A percentile compares a stretch with the other conserved stretches of the same genome.
phyloP scores from a whole-genome alignment of 2,113 vertebrate genomes.

The Phalacrocorax brasilianus region DNA sequence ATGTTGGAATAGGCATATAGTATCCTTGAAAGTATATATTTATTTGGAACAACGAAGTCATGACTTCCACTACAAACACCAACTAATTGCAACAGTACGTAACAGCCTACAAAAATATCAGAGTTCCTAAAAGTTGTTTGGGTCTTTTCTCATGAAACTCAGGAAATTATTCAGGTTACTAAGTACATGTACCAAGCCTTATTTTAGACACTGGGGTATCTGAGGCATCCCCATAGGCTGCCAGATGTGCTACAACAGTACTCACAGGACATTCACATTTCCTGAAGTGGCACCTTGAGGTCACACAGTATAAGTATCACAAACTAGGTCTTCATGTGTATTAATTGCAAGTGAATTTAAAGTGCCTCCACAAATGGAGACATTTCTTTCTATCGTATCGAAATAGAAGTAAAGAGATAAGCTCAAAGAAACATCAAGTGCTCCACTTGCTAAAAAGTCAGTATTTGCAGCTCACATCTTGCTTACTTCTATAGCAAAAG shows the following conservation, averaged over 20 bases:
- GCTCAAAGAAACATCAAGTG: neutral
- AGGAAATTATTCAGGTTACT: neutral
- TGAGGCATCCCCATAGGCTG: neutral
- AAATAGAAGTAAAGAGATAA: neutral
- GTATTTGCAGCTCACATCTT: neutral
- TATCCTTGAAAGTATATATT: neutral
- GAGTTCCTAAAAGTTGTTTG: neutral
- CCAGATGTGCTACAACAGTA: neutral
- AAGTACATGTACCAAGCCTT: neutral
- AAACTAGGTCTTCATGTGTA: neutral
- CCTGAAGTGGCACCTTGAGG: neutral
- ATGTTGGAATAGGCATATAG: neutral
- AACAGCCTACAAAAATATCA: neutral
- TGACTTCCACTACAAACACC: neutral
- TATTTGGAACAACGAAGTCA: neutral
- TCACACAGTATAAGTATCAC: accelerated
- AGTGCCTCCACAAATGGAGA: neutral
- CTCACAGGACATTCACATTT: neutral
- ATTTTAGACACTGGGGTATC: neutral
- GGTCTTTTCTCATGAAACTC: neutral
- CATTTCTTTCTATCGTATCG: neutral
- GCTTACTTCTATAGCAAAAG: neutral
- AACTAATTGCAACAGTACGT: neutral
- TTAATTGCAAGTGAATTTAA: neutral
- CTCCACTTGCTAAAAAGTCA: neutral